Evolutionary conservation across 2,113 vertebrate genomes (phyloP).

Genomic region (Synchiropus splendidus): DNA sequence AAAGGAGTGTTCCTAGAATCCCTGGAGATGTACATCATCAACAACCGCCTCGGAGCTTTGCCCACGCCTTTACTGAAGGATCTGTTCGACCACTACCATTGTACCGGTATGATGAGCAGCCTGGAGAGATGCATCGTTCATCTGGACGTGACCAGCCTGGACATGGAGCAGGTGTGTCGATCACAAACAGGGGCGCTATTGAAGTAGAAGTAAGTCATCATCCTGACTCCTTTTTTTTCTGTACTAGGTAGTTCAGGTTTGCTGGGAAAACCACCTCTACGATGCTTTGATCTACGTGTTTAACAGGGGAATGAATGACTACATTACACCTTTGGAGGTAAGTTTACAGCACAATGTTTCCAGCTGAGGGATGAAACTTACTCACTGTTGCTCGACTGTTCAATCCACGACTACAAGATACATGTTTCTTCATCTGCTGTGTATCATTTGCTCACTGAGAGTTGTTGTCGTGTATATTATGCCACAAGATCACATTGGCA

Average conservation of each 20-base stretch:
- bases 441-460: too few species aligned
- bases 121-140: conserved; percentile 94
- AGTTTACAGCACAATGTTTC: not conserved
- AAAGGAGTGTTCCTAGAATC: conserved; percentile 90
- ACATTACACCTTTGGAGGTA: conserved; percentile 96
- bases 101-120: conserved; percentile 85
- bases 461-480: too few species aligned
- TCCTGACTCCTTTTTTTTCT: conserved; percentile 4
- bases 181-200: too few species aligned
- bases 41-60: conserved; percentile 82
- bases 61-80: conserved; percentile 91
- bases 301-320: conserved; percentile 96
- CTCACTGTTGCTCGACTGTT: too few species aligned
- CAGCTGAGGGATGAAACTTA: too few species aligned
- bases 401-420: too few species aligned
- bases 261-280: conserved; percentile 89
- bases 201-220: too few species aligned
- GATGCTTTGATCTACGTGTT: conserved; percentile 97
- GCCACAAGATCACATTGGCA: too few species aligned
- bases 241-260: conserved; percentile 83
- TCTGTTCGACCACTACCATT: conserved; percentile 88
- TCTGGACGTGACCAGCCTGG: conserved; percentile 93
- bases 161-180: conserved; percentile 84
- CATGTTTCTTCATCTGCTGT: too few species aligned
- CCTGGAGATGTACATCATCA: conserved; percentile 86